Conservation (phyloP, 1,140 invertebrate genomes). For the Marisa cornuarietis region DNA sequence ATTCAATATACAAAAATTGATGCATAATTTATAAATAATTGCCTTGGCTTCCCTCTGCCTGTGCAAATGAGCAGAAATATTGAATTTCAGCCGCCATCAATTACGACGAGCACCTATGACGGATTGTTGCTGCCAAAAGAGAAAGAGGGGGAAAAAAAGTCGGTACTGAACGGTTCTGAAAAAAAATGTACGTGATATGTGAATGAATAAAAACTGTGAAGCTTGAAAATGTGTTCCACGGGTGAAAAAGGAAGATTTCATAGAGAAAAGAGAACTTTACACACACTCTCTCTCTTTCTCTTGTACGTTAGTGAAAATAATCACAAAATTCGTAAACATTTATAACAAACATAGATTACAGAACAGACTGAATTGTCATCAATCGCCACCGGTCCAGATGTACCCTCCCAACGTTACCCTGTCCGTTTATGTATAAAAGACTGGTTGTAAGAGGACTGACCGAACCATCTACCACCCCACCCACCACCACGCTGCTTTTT, state of each 20-base stretch:
- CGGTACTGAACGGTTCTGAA: no score
- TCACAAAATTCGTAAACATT: no score
- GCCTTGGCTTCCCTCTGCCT: slow-evolving; percentile 11
- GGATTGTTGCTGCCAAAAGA: slow-evolving; percentile 8
- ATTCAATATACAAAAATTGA: slow-evolving; percentile 38
- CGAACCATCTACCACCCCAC: no score
- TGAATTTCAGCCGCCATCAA: slow-evolving; percentile 29
- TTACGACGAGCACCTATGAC: slow-evolving; percentile 26
- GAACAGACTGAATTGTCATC: no score
- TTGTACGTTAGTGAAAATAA: no score
- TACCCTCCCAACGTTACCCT: no score
- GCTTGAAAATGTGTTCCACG: neutral
- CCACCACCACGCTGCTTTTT: no score
- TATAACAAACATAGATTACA: no score
- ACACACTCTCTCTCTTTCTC: neutral
- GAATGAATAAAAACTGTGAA: neutral
- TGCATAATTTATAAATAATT: slow-evolving; percentile 37
- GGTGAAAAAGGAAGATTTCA: no score
- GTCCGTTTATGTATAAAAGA: no score
- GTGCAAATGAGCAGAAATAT: slow-evolving; percentile 27
- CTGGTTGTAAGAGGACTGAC: no score
- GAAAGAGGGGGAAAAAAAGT: neutral
- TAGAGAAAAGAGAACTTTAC: neutral
- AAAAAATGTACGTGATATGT: neutral
- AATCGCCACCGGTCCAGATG: no score